Evolutionary conservation across 2,797 vertebrate genomes (phyloP).

Genomic region (Acanthurus lineatus): DNA sequence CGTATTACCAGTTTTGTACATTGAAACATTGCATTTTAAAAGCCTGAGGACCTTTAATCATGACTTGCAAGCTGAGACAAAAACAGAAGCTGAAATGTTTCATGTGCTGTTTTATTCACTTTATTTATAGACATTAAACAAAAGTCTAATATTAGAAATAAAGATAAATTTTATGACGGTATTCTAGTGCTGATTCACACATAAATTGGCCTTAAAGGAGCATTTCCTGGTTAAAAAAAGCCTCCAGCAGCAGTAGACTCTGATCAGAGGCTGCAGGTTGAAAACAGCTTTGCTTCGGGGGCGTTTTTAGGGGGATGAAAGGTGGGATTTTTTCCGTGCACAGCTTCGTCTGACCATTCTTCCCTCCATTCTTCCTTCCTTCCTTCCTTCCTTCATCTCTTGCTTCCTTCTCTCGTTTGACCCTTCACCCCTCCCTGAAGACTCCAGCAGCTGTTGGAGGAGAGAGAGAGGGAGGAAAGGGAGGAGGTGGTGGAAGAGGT

Average conservation of each 20-base stretch:
- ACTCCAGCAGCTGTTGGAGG: constrained; percentile 96
- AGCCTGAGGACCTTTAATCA: background rate
- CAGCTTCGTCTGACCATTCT: constrained; percentile 87
- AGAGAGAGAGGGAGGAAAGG: constrained; percentile 91
- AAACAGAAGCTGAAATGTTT: background rate
- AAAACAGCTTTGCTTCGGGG: background rate
- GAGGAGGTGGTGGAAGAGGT: constrained; percentile 86
- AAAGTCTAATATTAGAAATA: background rate
- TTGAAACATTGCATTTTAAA: background rate
- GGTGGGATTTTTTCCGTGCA: constrained; percentile 24
- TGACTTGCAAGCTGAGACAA: background rate
- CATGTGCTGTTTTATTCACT: background rate
- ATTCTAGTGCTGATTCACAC: background rate
- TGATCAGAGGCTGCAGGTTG: constrained; percentile 8
- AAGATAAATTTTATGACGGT: background rate
- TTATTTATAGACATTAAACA: background rate
- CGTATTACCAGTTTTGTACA: background rate
- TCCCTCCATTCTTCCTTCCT: constrained; percentile 84
- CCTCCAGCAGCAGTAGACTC: too few species aligned
- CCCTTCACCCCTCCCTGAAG: constrained; percentile 92
- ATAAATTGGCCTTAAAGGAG: background rate
- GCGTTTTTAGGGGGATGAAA: background rate
- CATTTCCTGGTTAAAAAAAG: background rate
- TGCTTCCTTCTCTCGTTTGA: constrained; percentile 86
- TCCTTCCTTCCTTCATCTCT: constrained; percentile 85